Percentiles rank a stretch among this genome's conserved stretches.
Conservation (phyloP, 2,113 vertebrate genomes). For the Epinephelus moara region DNA sequence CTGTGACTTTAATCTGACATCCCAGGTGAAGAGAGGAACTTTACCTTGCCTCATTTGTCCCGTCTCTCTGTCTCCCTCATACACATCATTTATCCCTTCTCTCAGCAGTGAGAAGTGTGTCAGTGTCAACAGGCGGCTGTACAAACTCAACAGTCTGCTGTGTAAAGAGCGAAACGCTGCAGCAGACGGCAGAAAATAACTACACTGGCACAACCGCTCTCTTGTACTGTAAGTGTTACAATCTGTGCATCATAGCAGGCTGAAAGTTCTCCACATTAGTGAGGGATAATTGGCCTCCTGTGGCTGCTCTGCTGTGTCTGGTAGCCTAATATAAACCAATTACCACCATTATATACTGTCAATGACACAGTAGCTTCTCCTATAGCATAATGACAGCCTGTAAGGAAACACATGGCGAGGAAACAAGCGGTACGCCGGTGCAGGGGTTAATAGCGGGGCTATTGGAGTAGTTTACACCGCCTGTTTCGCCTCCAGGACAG, state of each 20-base stretch:
- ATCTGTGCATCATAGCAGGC: constrained; percentile 32
- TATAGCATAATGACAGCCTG: constrained; percentile 59
- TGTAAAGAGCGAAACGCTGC: background rate
- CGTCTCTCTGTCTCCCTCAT: background rate
- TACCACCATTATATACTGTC: constrained; percentile 63
- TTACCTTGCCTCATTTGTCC: background rate
- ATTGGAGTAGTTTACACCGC: constrained; percentile 57
- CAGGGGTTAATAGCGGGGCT: constrained; percentile 58
- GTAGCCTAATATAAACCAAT: constrained; percentile 63
- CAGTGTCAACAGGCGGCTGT: constrained; percentile 36
- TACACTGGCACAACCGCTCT: background rate
- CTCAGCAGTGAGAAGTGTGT: constrained; percentile 20
- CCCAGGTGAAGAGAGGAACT: background rate
- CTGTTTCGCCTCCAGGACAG: constrained; percentile 60
- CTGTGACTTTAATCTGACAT: background rate
- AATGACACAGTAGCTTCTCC: constrained; percentile 56
- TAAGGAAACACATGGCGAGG: constrained; percentile 46
- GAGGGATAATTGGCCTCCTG: constrained; percentile 65
- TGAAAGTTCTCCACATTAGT: constrained; percentile 57
- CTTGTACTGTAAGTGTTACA: constrained; percentile 48
- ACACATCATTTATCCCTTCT: background rate
- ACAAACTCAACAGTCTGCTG: constrained; percentile 23
- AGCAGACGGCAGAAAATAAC: background rate
- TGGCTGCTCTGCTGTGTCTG: constrained; percentile 52
- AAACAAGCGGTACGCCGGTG: constrained; percentile 28